Evolutionary conservation across 2,888 invertebrate genomes (phyloP).

Genomic region (Thysanoteuthis rhombus): DNA sequence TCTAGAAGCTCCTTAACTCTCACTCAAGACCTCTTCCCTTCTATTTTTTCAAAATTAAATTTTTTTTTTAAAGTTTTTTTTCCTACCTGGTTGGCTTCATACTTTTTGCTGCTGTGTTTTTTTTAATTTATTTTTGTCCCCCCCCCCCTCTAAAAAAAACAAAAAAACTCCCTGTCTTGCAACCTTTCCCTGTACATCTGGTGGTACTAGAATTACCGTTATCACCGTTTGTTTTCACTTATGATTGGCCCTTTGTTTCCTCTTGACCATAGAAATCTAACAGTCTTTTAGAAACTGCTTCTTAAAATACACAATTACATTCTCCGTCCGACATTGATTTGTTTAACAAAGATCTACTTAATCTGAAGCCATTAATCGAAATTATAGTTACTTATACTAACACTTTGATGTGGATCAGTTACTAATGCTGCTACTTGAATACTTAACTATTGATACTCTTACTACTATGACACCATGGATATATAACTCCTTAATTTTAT

Average conservation of each 20-base stretch:
- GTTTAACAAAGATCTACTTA: background rate
- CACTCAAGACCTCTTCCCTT: background rate
- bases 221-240: background rate
- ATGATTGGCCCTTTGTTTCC: background rate
- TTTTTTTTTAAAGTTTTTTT: background rate
- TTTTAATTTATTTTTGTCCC: no score
- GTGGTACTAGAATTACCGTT: background rate
- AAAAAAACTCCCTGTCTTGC: background rate
- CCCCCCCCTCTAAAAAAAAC: no score
- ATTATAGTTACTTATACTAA: background rate
- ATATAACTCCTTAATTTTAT: background rate
- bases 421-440: background rate
- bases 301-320: background rate
- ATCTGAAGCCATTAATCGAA: background rate
- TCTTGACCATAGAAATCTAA: background rate
- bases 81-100: background rate
- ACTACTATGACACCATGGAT: background rate
- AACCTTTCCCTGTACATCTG: background rate
- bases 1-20: background rate
- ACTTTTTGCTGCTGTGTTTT: background rate
- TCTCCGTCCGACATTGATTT: background rate
- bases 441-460: background rate
- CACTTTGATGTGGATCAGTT: background rate
- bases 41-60: no score
- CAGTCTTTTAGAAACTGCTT: background rate